Evolutionary conservation across 2,113 vertebrate species (phyloP).

Genomic region (Phoenicopterus ruber): DNA sequence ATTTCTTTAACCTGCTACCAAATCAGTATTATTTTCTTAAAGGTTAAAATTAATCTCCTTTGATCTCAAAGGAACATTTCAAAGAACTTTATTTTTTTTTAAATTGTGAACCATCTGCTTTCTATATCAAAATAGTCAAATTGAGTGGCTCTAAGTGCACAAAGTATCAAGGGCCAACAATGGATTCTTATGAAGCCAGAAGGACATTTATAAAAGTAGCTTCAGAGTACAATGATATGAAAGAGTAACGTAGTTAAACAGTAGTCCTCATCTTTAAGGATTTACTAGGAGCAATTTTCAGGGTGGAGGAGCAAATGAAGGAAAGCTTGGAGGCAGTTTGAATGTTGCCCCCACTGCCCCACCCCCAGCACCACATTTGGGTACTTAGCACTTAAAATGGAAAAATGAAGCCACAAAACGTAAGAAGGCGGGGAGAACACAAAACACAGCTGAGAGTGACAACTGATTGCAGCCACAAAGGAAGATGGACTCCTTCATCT

Average conservation of each 20-base stretch:
- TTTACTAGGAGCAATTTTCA: background rate
- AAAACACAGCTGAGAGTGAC: slow-evolving; percentile 46
- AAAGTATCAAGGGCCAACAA: slow-evolving; percentile 19
- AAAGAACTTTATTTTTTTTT: background rate
- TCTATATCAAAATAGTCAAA: slow-evolving; percentile 49
- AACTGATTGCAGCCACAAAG: slow-evolving; percentile 13
- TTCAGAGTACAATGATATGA: slow-evolving; percentile 25
- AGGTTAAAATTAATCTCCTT: background rate
- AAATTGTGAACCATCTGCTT: slow-evolving; percentile 21
- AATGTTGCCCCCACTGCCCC: background rate
- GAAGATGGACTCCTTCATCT: slow-evolving; percentile 27
- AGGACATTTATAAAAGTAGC: slow-evolving; percentile 38
- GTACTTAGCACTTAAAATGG: background rate
- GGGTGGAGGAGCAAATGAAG: background rate
- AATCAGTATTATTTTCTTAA: background rate
- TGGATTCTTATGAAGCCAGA: slow-evolving; percentile 46
- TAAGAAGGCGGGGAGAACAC: background rate
- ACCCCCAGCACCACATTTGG: background rate
- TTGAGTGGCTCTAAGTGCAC: slow-evolving; percentile 53
- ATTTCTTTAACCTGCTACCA: background rate
- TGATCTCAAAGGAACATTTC: slow-evolving; percentile 39
- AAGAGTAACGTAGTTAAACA: slow-evolving; percentile 46
- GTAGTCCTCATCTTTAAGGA: background rate
- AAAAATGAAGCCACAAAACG: slow-evolving; percentile 13
- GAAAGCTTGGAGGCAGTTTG: background rate